These are phyloP conservation scores for Heteromurus nitidus DNA, from an alignment of 2,888 invertebrate genomes.

Conservation along the genomic window DNA sequence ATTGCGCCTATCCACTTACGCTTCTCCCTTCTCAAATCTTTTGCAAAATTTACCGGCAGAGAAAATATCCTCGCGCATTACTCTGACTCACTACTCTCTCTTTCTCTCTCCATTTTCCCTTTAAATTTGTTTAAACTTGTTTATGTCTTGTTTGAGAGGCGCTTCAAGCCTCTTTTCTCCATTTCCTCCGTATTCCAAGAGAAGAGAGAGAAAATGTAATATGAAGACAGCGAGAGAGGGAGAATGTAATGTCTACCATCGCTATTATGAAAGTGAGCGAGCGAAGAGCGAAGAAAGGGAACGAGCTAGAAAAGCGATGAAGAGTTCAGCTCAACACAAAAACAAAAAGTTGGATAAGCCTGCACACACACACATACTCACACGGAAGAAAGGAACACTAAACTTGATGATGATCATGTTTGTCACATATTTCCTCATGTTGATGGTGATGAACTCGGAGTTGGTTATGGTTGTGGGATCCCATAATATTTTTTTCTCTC, in stretches of 20 bases:
- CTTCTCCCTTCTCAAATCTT: conserved; percentile 64
- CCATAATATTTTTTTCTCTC: no score
- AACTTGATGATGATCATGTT: no score
- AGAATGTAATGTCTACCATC: not conserved
- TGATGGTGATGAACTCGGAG: no score
- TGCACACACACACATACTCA: no score
- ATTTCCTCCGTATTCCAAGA: not conserved
- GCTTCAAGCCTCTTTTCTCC: not conserved
- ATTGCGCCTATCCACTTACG: conserved; percentile 25
- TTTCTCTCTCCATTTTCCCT: conserved; percentile 65
- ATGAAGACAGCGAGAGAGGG: not conserved
- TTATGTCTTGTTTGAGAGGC: conserved; percentile 37
- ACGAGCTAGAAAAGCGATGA: not conserved
- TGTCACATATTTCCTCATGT: no score
- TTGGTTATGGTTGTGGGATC: no score
- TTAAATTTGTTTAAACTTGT: conserved; percentile 67
- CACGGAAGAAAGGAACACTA: no score
- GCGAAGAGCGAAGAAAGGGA: not conserved
- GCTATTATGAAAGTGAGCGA: not conserved
- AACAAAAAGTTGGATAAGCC: no score
- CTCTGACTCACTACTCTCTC: not conserved
- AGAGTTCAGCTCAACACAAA: no score
- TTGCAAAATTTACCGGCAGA: conserved; percentile 73
- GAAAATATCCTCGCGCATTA: conserved; percentile 15
- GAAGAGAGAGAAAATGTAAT: no score